These are phyloP conservation scores for Homarus gammarus DNA, from an alignment of 2,888 invertebrate species.

Conservation along the genomic window DNA sequence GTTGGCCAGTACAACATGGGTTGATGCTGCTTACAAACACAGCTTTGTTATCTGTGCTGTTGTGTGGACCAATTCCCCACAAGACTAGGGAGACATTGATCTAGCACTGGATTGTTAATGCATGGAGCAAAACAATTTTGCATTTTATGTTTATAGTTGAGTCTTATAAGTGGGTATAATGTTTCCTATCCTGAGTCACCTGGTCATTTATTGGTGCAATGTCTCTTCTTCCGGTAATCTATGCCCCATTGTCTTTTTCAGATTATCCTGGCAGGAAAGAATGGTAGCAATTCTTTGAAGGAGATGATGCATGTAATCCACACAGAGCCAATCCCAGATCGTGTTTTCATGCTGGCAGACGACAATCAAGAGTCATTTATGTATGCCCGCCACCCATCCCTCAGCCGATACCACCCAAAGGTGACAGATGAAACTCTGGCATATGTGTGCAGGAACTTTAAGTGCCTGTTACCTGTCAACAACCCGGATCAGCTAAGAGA, in stretches of 20 bases:
- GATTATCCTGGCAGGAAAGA: conserved; percentile 82
- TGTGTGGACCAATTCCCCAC: too few species aligned
- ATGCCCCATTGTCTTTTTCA: conserved; percentile 74
- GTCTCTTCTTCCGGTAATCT: neutral
- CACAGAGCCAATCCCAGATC: conserved; percentile 84
- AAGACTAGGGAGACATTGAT: too few species aligned
- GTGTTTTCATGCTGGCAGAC: conserved; percentile 84
- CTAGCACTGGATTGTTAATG: too few species aligned
- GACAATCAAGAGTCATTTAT: conserved; percentile 79
- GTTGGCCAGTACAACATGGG: too few species aligned
- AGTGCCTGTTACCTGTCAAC: conserved; percentile 88
- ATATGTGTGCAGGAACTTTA: conserved; percentile 88
- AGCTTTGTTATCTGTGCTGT: too few species aligned
- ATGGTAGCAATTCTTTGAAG: conserved; percentile 84
- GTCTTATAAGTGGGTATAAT: neutral
- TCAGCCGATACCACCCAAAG: conserved; percentile 80
- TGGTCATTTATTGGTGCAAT: neutral
- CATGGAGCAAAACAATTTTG: too few species aligned
- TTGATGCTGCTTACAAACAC: too few species aligned
- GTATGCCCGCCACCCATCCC: conserved; percentile 80
- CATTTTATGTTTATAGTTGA: too few species aligned
- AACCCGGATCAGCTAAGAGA: conserved; percentile 84
- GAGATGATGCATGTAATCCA: conserved; percentile 85
- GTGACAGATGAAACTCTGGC: conserved; percentile 85
- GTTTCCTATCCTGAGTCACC: neutral